phyloP scores from a whole-genome alignment of 2,888 invertebrate genomes.

The Hirtodrosophila trivittata region DNA sequence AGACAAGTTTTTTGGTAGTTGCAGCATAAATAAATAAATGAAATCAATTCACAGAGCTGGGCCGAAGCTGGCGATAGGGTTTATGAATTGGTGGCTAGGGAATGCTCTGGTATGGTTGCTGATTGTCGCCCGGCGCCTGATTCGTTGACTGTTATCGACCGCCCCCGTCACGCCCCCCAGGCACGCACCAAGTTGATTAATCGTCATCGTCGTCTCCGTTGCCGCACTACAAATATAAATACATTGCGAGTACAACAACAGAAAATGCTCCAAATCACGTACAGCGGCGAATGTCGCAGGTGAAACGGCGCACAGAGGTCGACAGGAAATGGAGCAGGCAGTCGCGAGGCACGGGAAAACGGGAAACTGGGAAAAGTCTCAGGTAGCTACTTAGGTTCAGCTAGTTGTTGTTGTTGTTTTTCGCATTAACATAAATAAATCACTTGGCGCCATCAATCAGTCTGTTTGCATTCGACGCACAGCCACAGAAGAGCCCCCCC shows the following conservation, averaged over 20 bases:
- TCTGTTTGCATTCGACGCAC: constrained; percentile 73
- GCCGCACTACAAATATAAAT: constrained; percentile 16
- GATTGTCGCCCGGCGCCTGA: constrained; percentile 27
- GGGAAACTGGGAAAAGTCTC: constrained; percentile 30
- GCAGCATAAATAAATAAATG: constrained; percentile 67
- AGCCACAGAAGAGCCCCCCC: constrained; percentile 39
- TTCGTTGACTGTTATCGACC: constrained; percentile 54
- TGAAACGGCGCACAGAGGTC: constrained; percentile 45
- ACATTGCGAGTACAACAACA: constrained; percentile 3
- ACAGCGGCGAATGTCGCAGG: constrained; percentile 71
- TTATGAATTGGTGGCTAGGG: constrained; percentile 18
- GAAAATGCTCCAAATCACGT: constrained; percentile 63
- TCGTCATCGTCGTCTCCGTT: constrained; percentile 42
- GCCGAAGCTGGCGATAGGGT: constrained; percentile 13
- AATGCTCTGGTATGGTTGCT: constrained; percentile 9
- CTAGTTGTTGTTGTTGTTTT: constrained; percentile 29
- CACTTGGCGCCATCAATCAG: constrained; percentile 77
- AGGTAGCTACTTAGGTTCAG: constrained; percentile 45
- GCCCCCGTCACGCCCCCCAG: constrained; percentile 30
- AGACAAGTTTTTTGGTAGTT: constrained; percentile 52
- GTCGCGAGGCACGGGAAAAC: constrained; percentile 3
- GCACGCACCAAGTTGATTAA: constrained; percentile 70
- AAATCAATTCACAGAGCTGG: constrained; percentile 50
- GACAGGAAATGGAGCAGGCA: constrained; percentile 15
- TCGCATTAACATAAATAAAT: constrained; percentile 76